phyloP scores from a whole-genome alignment of 1,140 invertebrate genomes.

The Battus philenor region DNA sequence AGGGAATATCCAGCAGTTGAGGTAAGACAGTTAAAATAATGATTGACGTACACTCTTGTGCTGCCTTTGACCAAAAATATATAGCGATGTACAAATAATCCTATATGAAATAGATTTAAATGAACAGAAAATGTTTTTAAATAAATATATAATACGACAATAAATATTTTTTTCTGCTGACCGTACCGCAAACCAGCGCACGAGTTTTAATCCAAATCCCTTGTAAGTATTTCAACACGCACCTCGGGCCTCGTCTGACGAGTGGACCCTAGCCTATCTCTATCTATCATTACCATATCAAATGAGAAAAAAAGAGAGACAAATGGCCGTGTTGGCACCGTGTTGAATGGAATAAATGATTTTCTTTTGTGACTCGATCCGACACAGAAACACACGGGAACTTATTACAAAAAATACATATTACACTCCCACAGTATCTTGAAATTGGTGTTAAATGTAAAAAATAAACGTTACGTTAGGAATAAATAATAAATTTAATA shows the following conservation, averaged over 20 bases:
- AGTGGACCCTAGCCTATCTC: conserved; percentile 36
- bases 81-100: too few species aligned
- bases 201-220: conserved; percentile 64
- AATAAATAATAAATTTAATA: too few species aligned
- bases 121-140: too few species aligned
- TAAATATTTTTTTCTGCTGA: conserved; percentile 27
- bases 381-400: conserved; percentile 15
- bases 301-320: conserved; percentile 25
- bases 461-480: too few species aligned
- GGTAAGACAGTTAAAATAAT: too few species aligned
- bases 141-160: conserved; percentile 8
- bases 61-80: too few species aligned
- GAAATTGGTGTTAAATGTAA: too few species aligned
- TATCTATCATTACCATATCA: conserved; percentile 26
- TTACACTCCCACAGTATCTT: too few species aligned
- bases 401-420: too few species aligned
- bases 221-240: conserved; percentile 68
- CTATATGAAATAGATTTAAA: too few species aligned
- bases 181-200: conserved; percentile 37
- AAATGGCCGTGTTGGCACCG: conserved; percentile 10
- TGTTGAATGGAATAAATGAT: conserved; percentile 17
- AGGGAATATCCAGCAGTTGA: too few species aligned
- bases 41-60: too few species aligned
- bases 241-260: conserved; percentile 37
- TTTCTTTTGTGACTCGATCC: conserved; percentile 14